Base-by-base conservation (phyloP, 2,113 vertebrate genomes). In the Laticauda colubrina region DNA sequence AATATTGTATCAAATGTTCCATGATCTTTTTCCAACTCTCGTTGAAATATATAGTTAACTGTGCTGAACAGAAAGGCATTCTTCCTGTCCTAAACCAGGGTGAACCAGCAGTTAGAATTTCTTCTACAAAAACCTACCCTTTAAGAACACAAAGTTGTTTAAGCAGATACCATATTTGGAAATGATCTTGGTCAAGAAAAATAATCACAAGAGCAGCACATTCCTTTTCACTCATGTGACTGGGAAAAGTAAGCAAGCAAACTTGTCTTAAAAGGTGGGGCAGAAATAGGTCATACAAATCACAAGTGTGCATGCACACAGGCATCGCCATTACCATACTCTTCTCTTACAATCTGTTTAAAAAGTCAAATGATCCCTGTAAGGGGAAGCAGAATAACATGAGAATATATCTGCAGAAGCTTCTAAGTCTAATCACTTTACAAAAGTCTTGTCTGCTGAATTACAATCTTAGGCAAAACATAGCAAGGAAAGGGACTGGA, bases 81-180 rank as follows among this genome's bases (percentile, higher is more conserved):
- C 51, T 88, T 92, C 81, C 87, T 51, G 14, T 54, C 51, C 89
- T n/a, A 87, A 57, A 89, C 89, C 45, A 93, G 21, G 14, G 88
- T 64, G 81, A 95, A 93, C 91, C 92, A 69, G 91, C 96, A 97
- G 94, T 92, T 93, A 95, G 92, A 94, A 95, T 94, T 94, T 96
- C 94, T 96, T 95, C 95, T 96, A 95, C 95, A 94, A 96, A 95
- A 0, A 11, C 90, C 89, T 2, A 0, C 92, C 92, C 89, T 95
- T 96, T 90, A 97, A 96, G 95, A 96, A 93, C 91, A 96, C 91
- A 92, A 97, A 95, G 93, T 97, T 95, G 92, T 96, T 96, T 97
- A 97, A 96, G 91, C 89, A 64, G 91, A 96, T 95, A 95, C 95
- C 95, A 93, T 96, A 98, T 97, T 95, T 97, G 96, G 96, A 97